Evolutionary conservation across 2,797 vertebrate genomes (phyloP).

Genomic region (Rhabdomys pumilio): DNA sequence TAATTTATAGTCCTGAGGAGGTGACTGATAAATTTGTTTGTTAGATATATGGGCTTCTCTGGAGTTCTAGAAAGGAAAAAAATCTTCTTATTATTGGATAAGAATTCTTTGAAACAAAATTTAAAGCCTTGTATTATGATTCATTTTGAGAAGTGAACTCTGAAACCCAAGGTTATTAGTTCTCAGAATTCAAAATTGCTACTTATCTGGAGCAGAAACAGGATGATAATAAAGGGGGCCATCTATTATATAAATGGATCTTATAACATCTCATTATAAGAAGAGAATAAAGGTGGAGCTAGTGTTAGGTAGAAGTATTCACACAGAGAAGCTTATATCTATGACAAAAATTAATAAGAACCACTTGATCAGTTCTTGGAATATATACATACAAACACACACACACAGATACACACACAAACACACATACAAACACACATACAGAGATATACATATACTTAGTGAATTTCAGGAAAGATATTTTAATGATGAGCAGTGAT

Average conservation of each 20-base stretch:
- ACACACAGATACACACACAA: neutral
- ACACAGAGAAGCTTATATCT: conserved; percentile 19
- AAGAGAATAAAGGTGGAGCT: neutral
- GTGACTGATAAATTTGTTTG: neutral
- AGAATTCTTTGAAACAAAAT: conserved; percentile 39
- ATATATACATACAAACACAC: neutral
- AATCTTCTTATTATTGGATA: conserved; percentile 9
- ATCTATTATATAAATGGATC: conserved; percentile 28
- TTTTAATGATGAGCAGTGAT: conserved; percentile 66
- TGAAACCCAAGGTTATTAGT: neutral
- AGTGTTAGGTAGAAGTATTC: conserved; percentile 51
- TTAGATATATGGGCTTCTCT: conserved; percentile 42
- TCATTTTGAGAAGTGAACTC: conserved; percentile 34
- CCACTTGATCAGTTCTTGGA: neutral
- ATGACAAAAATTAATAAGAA: conserved; percentile 19
- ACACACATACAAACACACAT: neutral
- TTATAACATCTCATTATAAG: neutral
- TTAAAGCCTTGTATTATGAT: neutral
- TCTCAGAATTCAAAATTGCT: neutral
- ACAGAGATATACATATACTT: neutral
- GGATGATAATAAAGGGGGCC: neutral
- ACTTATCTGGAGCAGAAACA: neutral
- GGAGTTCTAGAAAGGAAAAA: conserved; percentile 34
- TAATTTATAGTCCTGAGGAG: conserved; percentile 1
- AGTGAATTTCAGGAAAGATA: conserved; percentile 30